Percentiles rank a stretch among this genome's conserved stretches.
These are phyloP conservation scores for Eretmochelys imbricata DNA, from an alignment of 2,113 vertebrate genomes.

Conservation along the genomic window DNA sequence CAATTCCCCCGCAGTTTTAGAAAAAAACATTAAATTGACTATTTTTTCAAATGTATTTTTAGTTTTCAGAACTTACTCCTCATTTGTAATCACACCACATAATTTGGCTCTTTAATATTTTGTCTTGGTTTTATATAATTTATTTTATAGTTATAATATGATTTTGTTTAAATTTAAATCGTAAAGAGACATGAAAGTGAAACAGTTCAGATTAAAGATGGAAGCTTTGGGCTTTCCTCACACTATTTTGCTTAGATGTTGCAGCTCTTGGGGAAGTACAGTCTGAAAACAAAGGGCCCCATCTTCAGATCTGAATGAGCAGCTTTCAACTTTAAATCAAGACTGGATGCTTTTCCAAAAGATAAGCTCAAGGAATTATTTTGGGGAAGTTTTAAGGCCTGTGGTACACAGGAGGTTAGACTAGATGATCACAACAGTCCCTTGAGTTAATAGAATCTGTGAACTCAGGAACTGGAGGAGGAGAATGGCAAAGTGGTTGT, in stretches of 20 bases:
- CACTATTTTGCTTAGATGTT: accelerated
- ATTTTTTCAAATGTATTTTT: accelerated
- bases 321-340: no score
- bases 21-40: accelerated
- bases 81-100: background rate
- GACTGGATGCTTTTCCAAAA: background rate
- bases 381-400: background rate
- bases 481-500: background rate
- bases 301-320: accelerated
- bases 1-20: background rate
- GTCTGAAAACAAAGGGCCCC: background rate
- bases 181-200: no score
- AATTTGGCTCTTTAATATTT: background rate
- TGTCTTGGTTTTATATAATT: accelerated
- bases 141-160: background rate
- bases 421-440: no score
- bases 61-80: background rate
- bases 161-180: background rate
- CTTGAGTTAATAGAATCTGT: no score
- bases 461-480: background rate
- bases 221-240: background rate
- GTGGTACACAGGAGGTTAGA: no score
- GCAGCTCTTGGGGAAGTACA: background rate
- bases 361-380: background rate
- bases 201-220: accelerated